Base-by-base conservation (phyloP, 2,888 invertebrate genomes). In the Dioctria linearis region DNA sequence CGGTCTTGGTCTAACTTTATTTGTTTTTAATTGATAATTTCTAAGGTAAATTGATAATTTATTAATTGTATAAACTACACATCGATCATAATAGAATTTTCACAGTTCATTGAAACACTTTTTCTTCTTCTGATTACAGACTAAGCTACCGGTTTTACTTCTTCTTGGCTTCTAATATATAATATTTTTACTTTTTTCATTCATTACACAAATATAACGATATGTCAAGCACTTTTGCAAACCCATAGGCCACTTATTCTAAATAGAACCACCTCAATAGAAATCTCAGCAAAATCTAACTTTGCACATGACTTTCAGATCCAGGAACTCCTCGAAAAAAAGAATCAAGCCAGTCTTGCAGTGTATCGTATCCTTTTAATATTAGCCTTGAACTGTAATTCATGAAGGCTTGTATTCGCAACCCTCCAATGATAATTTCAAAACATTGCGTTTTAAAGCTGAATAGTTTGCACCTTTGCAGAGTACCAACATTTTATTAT, bases 381-480 rank as follows among this genome's bases (percentile, higher is more conserved):
- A n/a, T 6, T n/a, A 76, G 37, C 76, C 76, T 76, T 76, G 76
- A 76, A 42, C 39, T 73, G 73, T 73, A 57, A 25, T 11, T 49
- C 46, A 46, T 9, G 9, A 8, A 11, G 13, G 39, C 63, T 46
- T 49, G 40, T 8, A 76, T 76, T 76, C 46, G 76, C 63, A 25
- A 63, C 61, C 51, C 63, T n/a, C 63, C 46, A 49, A 76, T 49
- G 63, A 63, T 46, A 76, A 46, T 76, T 63, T 59, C 8, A 37
- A 76, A 76, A 76, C 59, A 73, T 40, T 57, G 57, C 73, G 57
- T 57, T 73, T 13, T 40, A 13, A 42, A 13, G n/a, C 57, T 9
- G 69, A 73, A 57, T 51, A n/a, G 54, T 37, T 57, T 73, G 51
- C 54, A 71, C 43, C 54, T 40, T 5, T 37, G 3, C 39, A 40